These are phyloP conservation scores for Pseudoatta argentina DNA, from an alignment of 1,140 invertebrate genomes.

Conservation along the genomic window DNA sequence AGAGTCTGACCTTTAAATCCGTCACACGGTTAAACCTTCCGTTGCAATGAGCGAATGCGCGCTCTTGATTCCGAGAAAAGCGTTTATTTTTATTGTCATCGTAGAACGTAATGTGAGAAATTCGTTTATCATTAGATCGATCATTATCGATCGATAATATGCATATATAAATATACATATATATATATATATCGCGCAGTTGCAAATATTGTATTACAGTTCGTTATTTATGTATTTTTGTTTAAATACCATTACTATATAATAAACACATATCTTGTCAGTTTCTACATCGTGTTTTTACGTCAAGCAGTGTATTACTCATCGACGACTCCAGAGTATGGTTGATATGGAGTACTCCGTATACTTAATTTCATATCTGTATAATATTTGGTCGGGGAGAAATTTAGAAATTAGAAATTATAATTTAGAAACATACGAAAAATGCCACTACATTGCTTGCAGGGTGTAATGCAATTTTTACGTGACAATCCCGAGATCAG, in stretches of 20 bases:
- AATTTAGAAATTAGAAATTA: too few species aligned
- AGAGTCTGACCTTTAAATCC: constrained; percentile 72
- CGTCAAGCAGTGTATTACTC: neutral
- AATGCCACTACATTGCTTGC: too few species aligned
- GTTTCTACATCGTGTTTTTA: neutral
- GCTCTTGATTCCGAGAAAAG: constrained; percentile 39
- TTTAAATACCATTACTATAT: neutral
- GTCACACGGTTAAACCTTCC: constrained; percentile 71
- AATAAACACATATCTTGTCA: neutral
- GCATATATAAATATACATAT: neutral
- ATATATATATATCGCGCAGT: neutral
- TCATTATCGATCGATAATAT: neutral
- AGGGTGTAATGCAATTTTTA: too few species aligned
- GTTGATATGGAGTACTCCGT: too few species aligned
- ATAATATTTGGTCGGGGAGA: too few species aligned
- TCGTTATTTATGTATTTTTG: neutral
- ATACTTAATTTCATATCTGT: too few species aligned
- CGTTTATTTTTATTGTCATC: constrained; percentile 34
- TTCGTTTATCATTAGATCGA: constrained; percentile 4
- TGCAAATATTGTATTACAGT: neutral
- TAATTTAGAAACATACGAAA: too few species aligned
- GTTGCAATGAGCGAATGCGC: constrained; percentile 38
- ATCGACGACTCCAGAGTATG: too few species aligned
- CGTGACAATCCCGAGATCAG: too few species aligned
- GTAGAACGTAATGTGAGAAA: neutral